Evolutionary conservation across 2,888 invertebrate species (phyloP).

Genomic region (Ephialtes manifestator): DNA sequence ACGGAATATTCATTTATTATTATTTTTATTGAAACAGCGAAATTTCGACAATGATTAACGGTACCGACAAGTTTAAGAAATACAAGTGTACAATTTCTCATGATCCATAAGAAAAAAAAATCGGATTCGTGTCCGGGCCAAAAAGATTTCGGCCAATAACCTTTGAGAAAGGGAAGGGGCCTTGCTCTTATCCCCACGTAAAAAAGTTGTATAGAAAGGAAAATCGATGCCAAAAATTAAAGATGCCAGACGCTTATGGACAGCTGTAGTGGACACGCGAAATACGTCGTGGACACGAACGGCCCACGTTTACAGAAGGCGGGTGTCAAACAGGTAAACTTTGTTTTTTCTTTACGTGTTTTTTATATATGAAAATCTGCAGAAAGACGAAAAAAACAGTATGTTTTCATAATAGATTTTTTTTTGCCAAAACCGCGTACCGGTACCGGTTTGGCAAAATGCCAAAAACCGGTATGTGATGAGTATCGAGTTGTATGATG

Average conservation of each 20-base stretch:
- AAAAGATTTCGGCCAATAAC: not conserved
- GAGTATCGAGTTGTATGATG: too few relatives aligned
- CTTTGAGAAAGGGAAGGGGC: not conserved
- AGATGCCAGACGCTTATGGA: not conserved
- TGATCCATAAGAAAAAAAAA: constrained; percentile 7
- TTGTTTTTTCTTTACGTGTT: too few relatives aligned
- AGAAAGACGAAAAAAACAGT: too few relatives aligned
- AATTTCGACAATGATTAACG: not conserved
- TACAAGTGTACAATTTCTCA: constrained; percentile 4
- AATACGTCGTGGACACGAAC: not conserved
- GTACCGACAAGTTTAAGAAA: constrained; percentile 12
- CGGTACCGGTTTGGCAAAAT: too few relatives aligned
- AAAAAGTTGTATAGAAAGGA: not conserved
- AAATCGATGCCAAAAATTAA: not conserved
- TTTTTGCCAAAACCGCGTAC: too few relatives aligned
- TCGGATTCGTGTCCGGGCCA: not conserved
- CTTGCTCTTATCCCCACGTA: not conserved
- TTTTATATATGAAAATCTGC: too few relatives aligned
- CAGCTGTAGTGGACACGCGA: not conserved
- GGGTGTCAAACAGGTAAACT: not conserved
- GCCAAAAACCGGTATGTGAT: too few relatives aligned
- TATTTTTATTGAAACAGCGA: constrained; percentile 5
- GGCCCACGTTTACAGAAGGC: not conserved
- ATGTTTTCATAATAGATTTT: too few relatives aligned
- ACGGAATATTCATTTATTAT: constrained; percentile 12